Percentiles rank a stretch among this genome's conserved stretches.
Conservation (phyloP, 2,113 vertebrate species). For the Geococcyx californianus region DNA sequence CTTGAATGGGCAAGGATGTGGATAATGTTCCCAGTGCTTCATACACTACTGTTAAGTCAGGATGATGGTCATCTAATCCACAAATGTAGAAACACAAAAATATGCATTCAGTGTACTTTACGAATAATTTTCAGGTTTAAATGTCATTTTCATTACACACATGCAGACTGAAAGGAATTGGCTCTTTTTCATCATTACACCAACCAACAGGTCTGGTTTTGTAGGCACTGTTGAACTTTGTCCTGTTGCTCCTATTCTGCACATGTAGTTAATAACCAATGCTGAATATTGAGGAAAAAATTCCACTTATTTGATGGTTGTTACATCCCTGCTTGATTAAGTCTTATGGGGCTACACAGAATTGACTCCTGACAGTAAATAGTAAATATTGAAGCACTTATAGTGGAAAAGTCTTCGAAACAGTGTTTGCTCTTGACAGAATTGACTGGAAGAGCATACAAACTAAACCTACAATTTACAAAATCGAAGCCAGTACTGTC, state of each 20-base stretch:
- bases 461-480: neutral
- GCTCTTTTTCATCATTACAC: neutral
- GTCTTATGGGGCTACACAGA: neutral
- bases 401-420: neutral
- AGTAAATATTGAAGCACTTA: neutral
- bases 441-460: neutral
- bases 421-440: neutral
- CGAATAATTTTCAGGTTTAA: neutral
- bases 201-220: fast-evolving
- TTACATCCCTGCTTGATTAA: neutral
- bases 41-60: neutral
- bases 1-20: neutral
- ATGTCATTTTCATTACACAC: neutral
- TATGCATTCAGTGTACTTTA: neutral
- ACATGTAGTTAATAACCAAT: neutral
- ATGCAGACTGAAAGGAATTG: neutral
- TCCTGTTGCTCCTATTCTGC: neutral
- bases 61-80: neutral
- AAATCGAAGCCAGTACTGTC: neutral
- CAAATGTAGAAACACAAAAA: neutral
- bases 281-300: neutral
- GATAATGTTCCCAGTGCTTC: neutral
- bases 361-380: neutral
- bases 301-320: neutral
- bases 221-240: neutral